Evolutionary conservation across 2,797 vertebrate species (phyloP), one percentile per base, ranked within the genome.

Genomic region (Pangasius mekongensis): DNA sequence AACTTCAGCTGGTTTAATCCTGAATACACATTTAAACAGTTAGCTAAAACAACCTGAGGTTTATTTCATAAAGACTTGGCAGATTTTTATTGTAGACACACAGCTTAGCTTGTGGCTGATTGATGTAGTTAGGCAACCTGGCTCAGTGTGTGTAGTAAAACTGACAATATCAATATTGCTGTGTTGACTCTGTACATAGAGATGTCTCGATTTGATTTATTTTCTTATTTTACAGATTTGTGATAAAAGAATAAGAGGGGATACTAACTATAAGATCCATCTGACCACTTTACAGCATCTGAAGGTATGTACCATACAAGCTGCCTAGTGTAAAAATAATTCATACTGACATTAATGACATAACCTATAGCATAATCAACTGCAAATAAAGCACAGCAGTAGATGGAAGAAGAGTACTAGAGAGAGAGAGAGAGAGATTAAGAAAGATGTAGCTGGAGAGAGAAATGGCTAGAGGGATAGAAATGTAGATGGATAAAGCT

Each of bases 251-350:
- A 93, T 97, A 67, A 93, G 93, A 54, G 95, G 95, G 5, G 94
- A 95, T 0, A 95, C 94, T 0, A 92, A 95, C 89, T 96, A 94
- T 91, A 96, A 96, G 92, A 95, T 97, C 87, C 96, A 97, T 86
- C 86, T 95, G 92, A 97, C 96, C 1, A 94, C 95, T 22, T 67
- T 89, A 24, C 94, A 93, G 77, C 96, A 97, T 86, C 39, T 95
- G 49, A 96, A 96, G 96, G 96, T 97, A 96, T 86, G 86, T 18
- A 39, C 20, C 22, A 8, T 56, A 13, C 39, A 33, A 30, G 6
- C n/a, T 52, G 76, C 30, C 14, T 13, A 27, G 9, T 58, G 10
- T 6, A 27, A 4, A 39, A 62, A 9, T 27, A 83, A 60, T 10
- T 10, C 27, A 39, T 83, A 30, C 39, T 83, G 33, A 39, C 3